These are phyloP conservation scores for Vesta saturnalis DNA, from an alignment of 2,888 invertebrate species.

Conservation along the genomic window DNA sequence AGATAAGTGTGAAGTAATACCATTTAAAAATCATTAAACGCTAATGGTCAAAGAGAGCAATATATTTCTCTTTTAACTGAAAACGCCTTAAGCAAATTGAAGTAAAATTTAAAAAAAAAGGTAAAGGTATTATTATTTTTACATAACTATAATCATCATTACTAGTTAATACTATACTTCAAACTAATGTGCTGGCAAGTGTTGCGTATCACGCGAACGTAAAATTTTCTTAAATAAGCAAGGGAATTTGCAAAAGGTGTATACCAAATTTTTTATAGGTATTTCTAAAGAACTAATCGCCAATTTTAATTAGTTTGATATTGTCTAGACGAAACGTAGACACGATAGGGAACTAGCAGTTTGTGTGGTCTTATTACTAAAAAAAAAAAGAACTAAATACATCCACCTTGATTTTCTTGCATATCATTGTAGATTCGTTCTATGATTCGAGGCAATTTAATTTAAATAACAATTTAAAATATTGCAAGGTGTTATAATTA, in stretches of 20 bases:
- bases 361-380: slow-evolving; percentile 18
- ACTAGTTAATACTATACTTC: neutral
- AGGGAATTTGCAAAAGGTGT: no score
- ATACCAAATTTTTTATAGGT: neutral
- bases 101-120: neutral
- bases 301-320: slow-evolving; percentile 14
- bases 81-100: no score
- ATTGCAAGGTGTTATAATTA: slow-evolving; percentile 3
- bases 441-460: slow-evolving; percentile 3
- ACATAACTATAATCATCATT: slow-evolving; percentile 1
- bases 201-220: neutral
- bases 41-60: no score
- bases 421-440: slow-evolving; percentile 7
- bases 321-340: slow-evolving; percentile 27
- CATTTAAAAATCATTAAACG: no score
- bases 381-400: neutral
- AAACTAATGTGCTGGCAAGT: neutral
- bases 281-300: neutral
- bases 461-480: slow-evolving; percentile 14
- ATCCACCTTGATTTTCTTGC: slow-evolving; percentile 10
- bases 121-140: neutral
- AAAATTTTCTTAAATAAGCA: no score
- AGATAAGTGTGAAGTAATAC: no score
- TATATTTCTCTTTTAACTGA: no score
- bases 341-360: slow-evolving; percentile 19